phyloP scores from a whole-genome alignment of 2,888 invertebrate species.

The Coenonympha arcania region DNA sequence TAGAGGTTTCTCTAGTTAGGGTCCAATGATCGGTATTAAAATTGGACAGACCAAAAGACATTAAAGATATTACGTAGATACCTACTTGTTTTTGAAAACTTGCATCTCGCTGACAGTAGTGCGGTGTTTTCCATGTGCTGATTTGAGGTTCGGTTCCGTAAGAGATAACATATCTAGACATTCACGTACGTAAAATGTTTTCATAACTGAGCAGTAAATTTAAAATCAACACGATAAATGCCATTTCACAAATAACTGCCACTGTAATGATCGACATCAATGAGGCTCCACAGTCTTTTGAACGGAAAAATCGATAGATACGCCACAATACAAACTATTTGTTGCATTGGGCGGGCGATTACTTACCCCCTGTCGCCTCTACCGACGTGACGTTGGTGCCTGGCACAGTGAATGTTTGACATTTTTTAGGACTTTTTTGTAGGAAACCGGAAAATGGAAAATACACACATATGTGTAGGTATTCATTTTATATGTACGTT shows the following conservation, averaged over 20 bases:
- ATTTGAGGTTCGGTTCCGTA: too few relatives aligned
- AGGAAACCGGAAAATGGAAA: neutral
- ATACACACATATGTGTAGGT: neutral
- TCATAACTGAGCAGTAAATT: too few relatives aligned
- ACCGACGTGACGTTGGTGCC: conserved; percentile 10
- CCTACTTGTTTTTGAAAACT: too few relatives aligned
- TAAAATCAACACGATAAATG: neutral
- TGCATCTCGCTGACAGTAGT: too few relatives aligned
- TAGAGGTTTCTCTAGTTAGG: too few relatives aligned
- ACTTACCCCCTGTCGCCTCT: too few relatives aligned
- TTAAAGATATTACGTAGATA: too few relatives aligned
- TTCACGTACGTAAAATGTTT: too few relatives aligned
- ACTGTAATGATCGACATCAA: conserved; percentile 7
- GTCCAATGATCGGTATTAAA: too few relatives aligned
- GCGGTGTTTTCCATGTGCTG: too few relatives aligned
- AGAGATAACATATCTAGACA: too few relatives aligned
- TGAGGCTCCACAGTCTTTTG: conserved; percentile 13
- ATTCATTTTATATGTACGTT: neutral
- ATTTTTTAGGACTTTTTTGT: conserved; percentile 10
- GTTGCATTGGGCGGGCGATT: conserved; percentile 15
- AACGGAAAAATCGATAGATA: conserved; percentile 13
- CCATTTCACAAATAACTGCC: neutral
- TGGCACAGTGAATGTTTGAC: conserved; percentile 17
- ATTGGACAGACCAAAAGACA: too few relatives aligned
- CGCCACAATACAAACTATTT: conserved; percentile 19